Evolutionary conservation across 1,140 invertebrate species (phyloP).

Genomic region (Drosophila nebulosa): DNA sequence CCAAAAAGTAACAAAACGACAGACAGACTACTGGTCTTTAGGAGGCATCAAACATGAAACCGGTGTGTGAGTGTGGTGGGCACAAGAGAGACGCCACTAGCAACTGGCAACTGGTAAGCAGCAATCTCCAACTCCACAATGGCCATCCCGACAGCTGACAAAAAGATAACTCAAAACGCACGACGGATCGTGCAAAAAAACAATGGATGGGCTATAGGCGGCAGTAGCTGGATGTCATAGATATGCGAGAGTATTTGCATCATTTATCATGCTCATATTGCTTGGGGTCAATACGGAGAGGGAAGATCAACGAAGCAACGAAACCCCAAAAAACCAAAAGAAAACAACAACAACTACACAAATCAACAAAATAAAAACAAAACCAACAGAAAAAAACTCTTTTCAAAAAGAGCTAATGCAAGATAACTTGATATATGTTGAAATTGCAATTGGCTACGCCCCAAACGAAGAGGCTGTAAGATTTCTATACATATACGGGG

Average conservation of each 20-base stretch:
- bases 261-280: slow-evolving; percentile 65
- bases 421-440: slow-evolving; percentile 45
- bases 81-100: slow-evolving; percentile 14
- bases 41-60: slow-evolving; percentile 13
- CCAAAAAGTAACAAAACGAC: neutral
- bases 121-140: slow-evolving; percentile 36
- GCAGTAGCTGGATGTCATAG: slow-evolving; percentile 38
- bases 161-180: slow-evolving; percentile 54
- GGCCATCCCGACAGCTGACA: slow-evolving; percentile 44
- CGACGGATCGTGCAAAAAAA: slow-evolving; percentile 58
- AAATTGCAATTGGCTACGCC: slow-evolving; percentile 62
- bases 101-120: slow-evolving; percentile 11
- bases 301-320: slow-evolving; percentile 22
- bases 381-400: neutral
- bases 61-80: slow-evolving; percentile 18
- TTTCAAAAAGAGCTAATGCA: slow-evolving; percentile 23
- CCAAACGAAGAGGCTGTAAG: slow-evolving; percentile 32
- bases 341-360: neutral
- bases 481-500: slow-evolving; percentile 29
- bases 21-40: slow-evolving; percentile 49
- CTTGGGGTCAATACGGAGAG: slow-evolving; percentile 39
- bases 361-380: neutral
- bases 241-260: slow-evolving; percentile 51
- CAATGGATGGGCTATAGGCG: slow-evolving; percentile 5
- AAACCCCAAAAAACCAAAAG: neutral